Evolutionary conservation across 2,888 invertebrate species (phyloP).

Genomic region (Cyrtodaria siliqua): DNA sequence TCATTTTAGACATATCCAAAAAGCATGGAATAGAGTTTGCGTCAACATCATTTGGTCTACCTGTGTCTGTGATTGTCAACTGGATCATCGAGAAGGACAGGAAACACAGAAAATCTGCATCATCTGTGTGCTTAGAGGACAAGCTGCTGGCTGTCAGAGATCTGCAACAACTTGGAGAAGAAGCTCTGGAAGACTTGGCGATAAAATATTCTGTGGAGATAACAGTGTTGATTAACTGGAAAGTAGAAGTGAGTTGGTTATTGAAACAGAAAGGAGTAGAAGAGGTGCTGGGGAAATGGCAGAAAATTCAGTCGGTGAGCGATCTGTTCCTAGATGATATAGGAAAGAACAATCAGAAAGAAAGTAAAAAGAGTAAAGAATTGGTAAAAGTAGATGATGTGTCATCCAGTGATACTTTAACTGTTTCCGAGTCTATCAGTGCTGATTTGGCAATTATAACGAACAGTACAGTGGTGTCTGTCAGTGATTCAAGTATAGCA

Average conservation of each 20-base stretch:
- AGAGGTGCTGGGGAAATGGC: conserved; percentile 52
- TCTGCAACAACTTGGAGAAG: conserved; percentile 3
- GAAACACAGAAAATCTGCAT: conserved; percentile 47
- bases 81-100: conserved; percentile 65
- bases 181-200: conserved; percentile 8
- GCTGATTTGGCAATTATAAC: too few relatives aligned
- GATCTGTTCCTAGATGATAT: conserved; percentile 3
- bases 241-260: conserved; percentile 48
- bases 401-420: too few relatives aligned
- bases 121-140: conserved; percentile 45
- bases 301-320: conserved; percentile 40
- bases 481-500: too few relatives aligned
- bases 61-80: conserved; percentile 54
- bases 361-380: background rate
- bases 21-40: conserved; percentile 64
- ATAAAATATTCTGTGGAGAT: conserved; percentile 13
- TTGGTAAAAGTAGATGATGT: too few relatives aligned
- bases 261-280: conserved; percentile 40
- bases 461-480: too few relatives aligned
- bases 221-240: conserved; percentile 27
- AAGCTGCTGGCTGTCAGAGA: conserved; percentile 38
- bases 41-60: conserved; percentile 59
- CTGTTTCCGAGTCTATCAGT: too few relatives aligned
- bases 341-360: background rate
- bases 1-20: conserved; percentile 60